Percentiles rank a stretch among this genome's conserved stretches.
phyloP scores from a whole-genome alignment of 1,140 invertebrate genomes.

The Hormaphis cornu region DNA sequence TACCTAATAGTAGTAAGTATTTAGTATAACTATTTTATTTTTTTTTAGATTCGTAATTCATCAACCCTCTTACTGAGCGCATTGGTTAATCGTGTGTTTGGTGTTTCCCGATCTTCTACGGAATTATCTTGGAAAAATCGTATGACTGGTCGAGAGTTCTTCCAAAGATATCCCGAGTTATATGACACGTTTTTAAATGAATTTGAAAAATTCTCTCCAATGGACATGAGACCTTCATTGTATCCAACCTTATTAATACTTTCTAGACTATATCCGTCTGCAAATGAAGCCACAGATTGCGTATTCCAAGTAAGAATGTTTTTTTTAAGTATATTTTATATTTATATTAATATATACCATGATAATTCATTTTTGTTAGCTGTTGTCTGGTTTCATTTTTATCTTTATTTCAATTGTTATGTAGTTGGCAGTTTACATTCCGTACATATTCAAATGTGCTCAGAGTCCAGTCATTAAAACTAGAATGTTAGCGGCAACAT shows the following conservation, averaged over 20 bases:
- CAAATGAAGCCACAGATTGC: slow-evolving; percentile 48
- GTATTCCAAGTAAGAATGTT: slow-evolving; percentile 36
- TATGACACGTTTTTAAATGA: slow-evolving; percentile 67
- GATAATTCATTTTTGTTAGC: background rate
- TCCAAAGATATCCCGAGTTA: slow-evolving; percentile 68
- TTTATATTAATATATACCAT: background rate
- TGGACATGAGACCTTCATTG: slow-evolving; percentile 41
- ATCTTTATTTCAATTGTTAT: slow-evolving; percentile 32
- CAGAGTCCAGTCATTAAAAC: slow-evolving; percentile 40
- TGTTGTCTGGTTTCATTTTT: background rate
- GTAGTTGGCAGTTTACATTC: slow-evolving; percentile 42
- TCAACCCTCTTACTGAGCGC: slow-evolving; percentile 75
- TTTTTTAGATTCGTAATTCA: slow-evolving; percentile 68
- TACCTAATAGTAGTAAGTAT: background rate
- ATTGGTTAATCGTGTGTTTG: slow-evolving; percentile 81
- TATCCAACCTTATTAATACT: slow-evolving; percentile 74
- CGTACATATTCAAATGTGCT: slow-evolving; percentile 40
- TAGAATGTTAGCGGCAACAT: slow-evolving; percentile 42
- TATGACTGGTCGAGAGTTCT: slow-evolving; percentile 71
- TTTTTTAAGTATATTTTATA: background rate
- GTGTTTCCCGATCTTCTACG: slow-evolving; percentile 67
- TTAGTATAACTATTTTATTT: background rate
- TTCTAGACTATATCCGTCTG: slow-evolving; percentile 64
- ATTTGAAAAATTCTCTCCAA: slow-evolving; percentile 46
- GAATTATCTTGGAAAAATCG: slow-evolving; percentile 63